Conservation (phyloP, 2,113 vertebrate species). For the Sylvietta virens region DNA sequence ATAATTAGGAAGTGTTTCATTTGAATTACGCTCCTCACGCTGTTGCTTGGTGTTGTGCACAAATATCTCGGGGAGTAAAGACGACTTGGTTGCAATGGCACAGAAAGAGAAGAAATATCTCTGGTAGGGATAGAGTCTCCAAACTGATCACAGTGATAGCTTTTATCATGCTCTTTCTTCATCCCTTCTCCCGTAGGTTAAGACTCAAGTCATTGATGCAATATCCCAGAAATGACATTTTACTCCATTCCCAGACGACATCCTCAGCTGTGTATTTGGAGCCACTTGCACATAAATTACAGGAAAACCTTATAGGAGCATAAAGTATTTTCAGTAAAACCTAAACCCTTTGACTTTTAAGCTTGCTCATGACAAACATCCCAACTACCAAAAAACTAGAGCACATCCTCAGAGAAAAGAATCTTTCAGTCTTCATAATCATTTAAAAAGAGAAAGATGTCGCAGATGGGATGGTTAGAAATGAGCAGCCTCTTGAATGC, state of each 20-base stretch:
- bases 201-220: conserved; percentile 6
- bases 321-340: conserved; percentile 40
- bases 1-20: conserved; percentile 18
- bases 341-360: conserved; percentile 51
- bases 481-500: neutral
- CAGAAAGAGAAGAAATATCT: neutral
- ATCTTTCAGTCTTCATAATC: neutral
- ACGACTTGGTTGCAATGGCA: neutral
- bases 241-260: neutral
- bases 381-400: neutral
- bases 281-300: conserved; percentile 41
- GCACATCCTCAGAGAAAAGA: conserved; percentile 38
- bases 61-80: neutral
- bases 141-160: neutral
- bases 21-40: neutral
- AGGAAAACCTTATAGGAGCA: neutral
- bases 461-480: neutral
- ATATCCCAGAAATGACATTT: conserved; percentile 26
- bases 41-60: neutral
- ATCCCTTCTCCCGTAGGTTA: conserved; percentile 8
- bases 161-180: conserved; percentile 18
- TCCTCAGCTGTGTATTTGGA: neutral
- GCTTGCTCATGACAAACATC: conserved; percentile 22
- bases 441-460: conserved; percentile 12
- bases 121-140: neutral